Conservation (phyloP, 1,140 invertebrate genomes). For the Pseudomyrmex cubaensis region DNA sequence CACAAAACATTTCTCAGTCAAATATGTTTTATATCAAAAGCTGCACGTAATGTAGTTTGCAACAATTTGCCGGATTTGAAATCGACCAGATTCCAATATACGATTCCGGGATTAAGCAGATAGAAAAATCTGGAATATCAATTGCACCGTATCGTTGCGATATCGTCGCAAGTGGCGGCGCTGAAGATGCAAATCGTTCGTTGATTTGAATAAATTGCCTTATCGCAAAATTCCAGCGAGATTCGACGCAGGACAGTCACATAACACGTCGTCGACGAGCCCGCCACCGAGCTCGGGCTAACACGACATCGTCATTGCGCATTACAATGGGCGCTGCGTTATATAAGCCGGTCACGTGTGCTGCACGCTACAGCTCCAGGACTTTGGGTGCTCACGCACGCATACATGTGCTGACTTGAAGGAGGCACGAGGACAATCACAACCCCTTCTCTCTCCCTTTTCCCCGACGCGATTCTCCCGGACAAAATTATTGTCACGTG, state of each 20-base stretch:
- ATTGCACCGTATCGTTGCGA: not conserved
- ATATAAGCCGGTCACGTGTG: slow-evolving; percentile 76
- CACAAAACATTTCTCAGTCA: too few species aligned
- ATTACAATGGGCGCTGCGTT: slow-evolving; percentile 71
- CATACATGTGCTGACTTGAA: slow-evolving; percentile 57
- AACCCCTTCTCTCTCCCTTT: not conserved
- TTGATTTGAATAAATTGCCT: slow-evolving; percentile 34
- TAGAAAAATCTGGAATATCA: not conserved
- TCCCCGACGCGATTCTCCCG: slow-evolving; percentile 24
- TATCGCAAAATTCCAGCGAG: slow-evolving; percentile 41
- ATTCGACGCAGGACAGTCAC: slow-evolving; percentile 32
- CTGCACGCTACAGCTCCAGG: slow-evolving; percentile 45
- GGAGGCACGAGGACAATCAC: slow-evolving; percentile 24
- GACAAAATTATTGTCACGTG: slow-evolving; percentile 71
- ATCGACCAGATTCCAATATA: not conserved
- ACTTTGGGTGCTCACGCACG: slow-evolving; percentile 63
- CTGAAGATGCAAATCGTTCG: not conserved
- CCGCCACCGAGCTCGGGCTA: slow-evolving; percentile 50
- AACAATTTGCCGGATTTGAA: not conserved
- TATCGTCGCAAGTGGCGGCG: not conserved
- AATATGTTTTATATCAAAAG: not conserved
- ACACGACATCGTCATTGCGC: slow-evolving; percentile 72
- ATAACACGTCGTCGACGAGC: slow-evolving; percentile 49
- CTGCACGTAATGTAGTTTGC: not conserved
- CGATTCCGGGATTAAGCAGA: not conserved